A percentile compares a stretch with the other conserved stretches of the same genome.
phyloP scores from a whole-genome alignment of 2,797 vertebrate species.

The Moxostoma hubbsi region DNA sequence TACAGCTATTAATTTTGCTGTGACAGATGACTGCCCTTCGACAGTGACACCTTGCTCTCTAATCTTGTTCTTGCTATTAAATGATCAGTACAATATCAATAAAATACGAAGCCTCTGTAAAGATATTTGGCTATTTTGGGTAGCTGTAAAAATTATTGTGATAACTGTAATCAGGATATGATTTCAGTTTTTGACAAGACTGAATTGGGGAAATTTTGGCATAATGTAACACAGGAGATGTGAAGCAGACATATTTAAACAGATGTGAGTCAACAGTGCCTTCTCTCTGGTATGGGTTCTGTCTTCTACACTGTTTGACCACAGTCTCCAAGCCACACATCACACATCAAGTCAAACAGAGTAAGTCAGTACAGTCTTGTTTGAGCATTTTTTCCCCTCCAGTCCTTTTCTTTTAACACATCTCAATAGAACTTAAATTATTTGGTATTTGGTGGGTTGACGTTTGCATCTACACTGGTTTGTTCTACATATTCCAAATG shows the following conservation, averaged over 20 bases:
- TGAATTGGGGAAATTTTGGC: conserved; percentile 56
- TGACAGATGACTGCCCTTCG: too few relatives aligned
- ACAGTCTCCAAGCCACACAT: conserved; percentile 51
- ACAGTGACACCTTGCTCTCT: too few relatives aligned
- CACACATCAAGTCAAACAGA: conserved; percentile 41
- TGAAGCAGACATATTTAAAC: conserved; percentile 69
- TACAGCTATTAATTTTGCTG: too few relatives aligned
- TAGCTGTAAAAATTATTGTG: neutral
- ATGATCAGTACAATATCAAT: too few relatives aligned
- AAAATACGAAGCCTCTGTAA: neutral
- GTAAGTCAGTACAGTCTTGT: conserved; percentile 19
- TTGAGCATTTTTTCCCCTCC: conserved; percentile 20
- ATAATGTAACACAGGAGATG: conserved; percentile 55
- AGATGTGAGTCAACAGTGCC: conserved; percentile 67
- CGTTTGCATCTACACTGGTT: neutral
- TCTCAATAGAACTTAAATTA: conserved; percentile 31
- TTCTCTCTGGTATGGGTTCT: conserved; percentile 50
- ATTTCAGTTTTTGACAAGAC: neutral
- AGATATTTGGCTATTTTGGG: neutral
- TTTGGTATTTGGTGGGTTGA: neutral
- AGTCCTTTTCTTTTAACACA: conserved; percentile 28
- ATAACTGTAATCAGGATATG: conserved; percentile 45
- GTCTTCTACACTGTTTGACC: conserved; percentile 57
- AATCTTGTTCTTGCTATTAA: too few relatives aligned
- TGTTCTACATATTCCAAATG: neutral